Base-by-base conservation (phyloP, 1,140 invertebrate genomes). In the Bicyclus anynana region DNA sequence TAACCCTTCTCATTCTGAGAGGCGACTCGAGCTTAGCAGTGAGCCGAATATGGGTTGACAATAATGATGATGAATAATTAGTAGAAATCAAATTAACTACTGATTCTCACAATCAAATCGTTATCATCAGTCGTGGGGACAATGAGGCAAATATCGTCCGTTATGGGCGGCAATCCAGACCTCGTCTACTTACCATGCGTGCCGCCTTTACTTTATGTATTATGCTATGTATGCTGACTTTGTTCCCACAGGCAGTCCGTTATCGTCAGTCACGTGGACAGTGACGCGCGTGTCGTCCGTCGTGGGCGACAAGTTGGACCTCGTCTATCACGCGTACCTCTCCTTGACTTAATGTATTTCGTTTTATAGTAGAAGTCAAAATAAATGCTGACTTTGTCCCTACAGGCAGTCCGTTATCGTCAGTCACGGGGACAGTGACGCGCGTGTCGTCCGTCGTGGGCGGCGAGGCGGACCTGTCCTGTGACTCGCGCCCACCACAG, bases 401-500 rank as follows among this genome's bases (percentile, higher is more conserved):
- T 51, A 12, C 68, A 82, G 81, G 78, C 49, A 75, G 61, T 37
- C 59, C 69, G 5, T 37, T 71, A 50, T 69, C 71, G 7, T 50
- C 72, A 12, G 70, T 77, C 29, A 69, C 75, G 9, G 78, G 71
- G 0, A 77, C 76, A 3, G 69, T 84, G 20, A 76, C 74, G 1
- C 63, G 78, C 0, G 80, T 87, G 10, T 67, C 81, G 2, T 87
- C 90, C 2, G 77, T 91, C 20, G 85, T 90, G 29, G 90, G 90
- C 46, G 89, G 86, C 17, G 84, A 89, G 40, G 90, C 87, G 38
- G 82, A 90, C 58, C 78, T 91, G 63, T 90, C 90, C 58, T 91
- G 90, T 74, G 90, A 91, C 84, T 89, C 90, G 26, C 78, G 89
- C 48, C 89, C 90, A 40, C 89, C 89, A 20, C 67, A 82, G 62